Conservation (phyloP, 1,140 invertebrate species). For the Orius insidiosus region DNA sequence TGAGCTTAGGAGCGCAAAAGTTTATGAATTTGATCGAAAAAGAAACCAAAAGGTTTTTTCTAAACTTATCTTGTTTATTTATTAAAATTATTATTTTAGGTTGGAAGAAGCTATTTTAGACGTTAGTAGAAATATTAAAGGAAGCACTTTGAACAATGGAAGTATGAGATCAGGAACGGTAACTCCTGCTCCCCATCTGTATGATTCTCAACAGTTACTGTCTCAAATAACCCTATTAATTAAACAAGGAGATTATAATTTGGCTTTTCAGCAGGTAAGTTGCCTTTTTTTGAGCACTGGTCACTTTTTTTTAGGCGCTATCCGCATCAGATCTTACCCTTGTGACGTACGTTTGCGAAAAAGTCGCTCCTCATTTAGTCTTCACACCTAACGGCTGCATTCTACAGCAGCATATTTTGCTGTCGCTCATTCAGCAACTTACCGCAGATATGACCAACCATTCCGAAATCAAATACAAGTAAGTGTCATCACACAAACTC, state of each 20-base stretch:
- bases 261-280: conserved; percentile 67
- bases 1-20: conserved; percentile 24
- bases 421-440: conserved; percentile 84
- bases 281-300: conserved; percentile 6
- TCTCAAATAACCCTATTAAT: conserved; percentile 57
- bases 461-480: conserved; percentile 80
- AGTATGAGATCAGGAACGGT: conserved; percentile 44
- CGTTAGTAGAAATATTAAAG: conserved; percentile 6
- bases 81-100: conserved; percentile 1
- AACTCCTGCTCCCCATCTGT: conserved; percentile 40
- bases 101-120: conserved; percentile 12
- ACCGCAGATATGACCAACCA: conserved; percentile 67
- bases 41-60: conserved; percentile 27
- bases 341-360: conserved; percentile 68
- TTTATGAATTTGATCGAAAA: conserved; percentile 24
- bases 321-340: conserved; percentile 66
- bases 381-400: conserved; percentile 50
- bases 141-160: conserved; percentile 6
- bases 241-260: conserved; percentile 54
- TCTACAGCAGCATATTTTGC: conserved; percentile 65
- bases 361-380: conserved; percentile 54
- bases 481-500: conserved; percentile 18
- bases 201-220: conserved; percentile 41
- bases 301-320: conserved; percentile 42
- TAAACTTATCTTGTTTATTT: conserved; percentile 16